Base-by-base conservation (phyloP, 2,888 invertebrate species). In the Paralinhomoeus sp. region DNA sequence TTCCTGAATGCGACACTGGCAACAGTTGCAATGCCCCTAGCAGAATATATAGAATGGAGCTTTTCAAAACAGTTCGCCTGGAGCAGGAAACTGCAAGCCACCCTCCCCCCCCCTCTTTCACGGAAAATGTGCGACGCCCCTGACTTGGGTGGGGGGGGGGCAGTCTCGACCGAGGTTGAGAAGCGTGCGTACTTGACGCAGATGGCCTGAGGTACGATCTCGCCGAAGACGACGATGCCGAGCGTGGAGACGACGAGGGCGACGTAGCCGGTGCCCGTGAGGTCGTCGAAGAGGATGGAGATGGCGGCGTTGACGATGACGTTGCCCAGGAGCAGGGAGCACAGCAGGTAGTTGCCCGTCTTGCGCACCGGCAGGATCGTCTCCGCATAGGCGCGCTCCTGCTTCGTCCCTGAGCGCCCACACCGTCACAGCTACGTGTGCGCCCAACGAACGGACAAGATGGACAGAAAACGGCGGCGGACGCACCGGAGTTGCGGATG, bases 271-370 rank as follows among this genome's bases (percentile, higher is more conserved):
- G 49, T 49, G n/a, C n/a, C n/a, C 9, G 57, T 87, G 54, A 97
- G 65, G 57, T 83, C 81, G 64, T 97, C 97, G 65, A 97, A 67
- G 24, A 97, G 66, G 61, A 97, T 87, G 2, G 97, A 91, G 60
- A 97, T 80, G 5, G 82, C 81, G n/a, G 85, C 82, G 67, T 97
- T 93, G 22, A 93, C 91, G 48, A 91, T 75, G 23, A 93, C 91
- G 64, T 89, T 89, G 42, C 77, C 77, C 20, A 73, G 57, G 54
- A 75, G 62, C 41, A 75, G 64, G 15, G 73, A 71, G 56, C 72
- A 73, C 43, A 97, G 71, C 42, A 97, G 69, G 64, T 81, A 91
- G 68, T 97, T 97, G 37, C 93, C 91, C 59, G 80, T 77, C 59
- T 81, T 78, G 21, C 93, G 70, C 0, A 97, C 80, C 0, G 93